These are phyloP conservation scores for Notothenia coriiceps DNA, from an alignment of 2,113 vertebrate genomes.

Conservation along the genomic window DNA sequence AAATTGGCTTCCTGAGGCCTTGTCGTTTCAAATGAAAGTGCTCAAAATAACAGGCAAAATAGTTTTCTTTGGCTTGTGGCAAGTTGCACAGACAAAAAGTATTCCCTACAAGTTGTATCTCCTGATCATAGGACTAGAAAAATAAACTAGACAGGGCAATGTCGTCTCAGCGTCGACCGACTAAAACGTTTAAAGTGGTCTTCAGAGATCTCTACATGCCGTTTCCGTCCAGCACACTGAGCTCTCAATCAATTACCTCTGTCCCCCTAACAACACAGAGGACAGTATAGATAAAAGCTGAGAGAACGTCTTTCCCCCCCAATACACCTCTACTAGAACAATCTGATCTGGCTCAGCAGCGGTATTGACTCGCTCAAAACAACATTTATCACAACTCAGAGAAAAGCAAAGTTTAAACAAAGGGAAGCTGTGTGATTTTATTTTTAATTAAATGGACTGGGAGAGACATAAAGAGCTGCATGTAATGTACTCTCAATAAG, in stretches of 20 bases:
- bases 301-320: slow-evolving; percentile 30
- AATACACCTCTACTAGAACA: slow-evolving; percentile 42
- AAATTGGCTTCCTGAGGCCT: slow-evolving; percentile 12
- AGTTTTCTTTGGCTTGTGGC: background rate
- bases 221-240: slow-evolving; percentile 27
- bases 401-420: slow-evolving; percentile 38
- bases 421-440: slow-evolving; percentile 38
- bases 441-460: slow-evolving; percentile 47
- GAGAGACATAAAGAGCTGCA: slow-evolving; percentile 29
- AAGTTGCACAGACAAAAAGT: slow-evolving; percentile 3
- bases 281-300: slow-evolving; percentile 39
- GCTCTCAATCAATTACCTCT: slow-evolving; percentile 63
- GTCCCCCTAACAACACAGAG: slow-evolving; percentile 45
- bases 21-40: background rate
- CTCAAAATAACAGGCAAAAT: slow-evolving; percentile 21
- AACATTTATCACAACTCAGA: slow-evolving; percentile 56
- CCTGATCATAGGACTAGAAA: slow-evolving; percentile 1
- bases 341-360: slow-evolving; percentile 32
- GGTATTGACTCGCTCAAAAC: slow-evolving; percentile 49
- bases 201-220: slow-evolving; percentile 3
- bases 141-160: slow-evolving; percentile 13
- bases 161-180: background rate
- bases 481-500: slow-evolving; percentile 22
- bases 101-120: background rate
- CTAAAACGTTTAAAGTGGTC: slow-evolving; percentile 14